These are phyloP conservation scores for Pantelozetes paolii DNA, from an alignment of 2,888 invertebrate genomes.

Conservation along the genomic window DNA sequence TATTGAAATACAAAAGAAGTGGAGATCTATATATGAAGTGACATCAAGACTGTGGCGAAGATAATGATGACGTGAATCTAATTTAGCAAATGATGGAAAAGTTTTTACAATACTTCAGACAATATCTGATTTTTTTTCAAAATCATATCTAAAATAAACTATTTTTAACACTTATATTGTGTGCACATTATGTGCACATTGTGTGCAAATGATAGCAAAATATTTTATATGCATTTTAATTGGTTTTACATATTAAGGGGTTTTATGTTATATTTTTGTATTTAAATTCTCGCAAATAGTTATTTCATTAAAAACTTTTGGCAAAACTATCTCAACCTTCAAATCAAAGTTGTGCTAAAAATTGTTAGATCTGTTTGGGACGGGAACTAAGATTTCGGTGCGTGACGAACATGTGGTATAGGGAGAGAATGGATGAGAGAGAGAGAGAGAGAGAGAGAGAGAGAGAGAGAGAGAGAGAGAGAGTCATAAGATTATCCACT, in stretches of 20 bases:
- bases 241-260: not conserved
- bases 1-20: constrained; percentile 12
- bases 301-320: not conserved
- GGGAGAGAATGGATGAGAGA: too few relatives aligned
- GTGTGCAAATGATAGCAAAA: too few relatives aligned
- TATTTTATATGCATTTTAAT: too few relatives aligned
- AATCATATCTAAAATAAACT: not conserved
- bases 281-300: not conserved
- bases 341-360: not conserved
- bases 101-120: not conserved
- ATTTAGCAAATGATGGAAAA: constrained; percentile 21
- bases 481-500: too few relatives aligned
- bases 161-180: too few relatives aligned
- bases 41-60: constrained; percentile 20
- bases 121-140: not conserved
- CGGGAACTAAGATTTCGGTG: not conserved
- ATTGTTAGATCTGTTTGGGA: not conserved
- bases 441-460: too few relatives aligned
- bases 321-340: constrained; percentile 3
- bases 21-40: constrained; percentile 8
- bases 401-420: constrained; percentile 1
- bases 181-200: too few relatives aligned
- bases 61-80: constrained; percentile 28
- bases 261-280: not conserved
- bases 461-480: too few relatives aligned